phyloP scores from a whole-genome alignment of 2,113 vertebrate genomes.

The Lynx canadensis region DNA sequence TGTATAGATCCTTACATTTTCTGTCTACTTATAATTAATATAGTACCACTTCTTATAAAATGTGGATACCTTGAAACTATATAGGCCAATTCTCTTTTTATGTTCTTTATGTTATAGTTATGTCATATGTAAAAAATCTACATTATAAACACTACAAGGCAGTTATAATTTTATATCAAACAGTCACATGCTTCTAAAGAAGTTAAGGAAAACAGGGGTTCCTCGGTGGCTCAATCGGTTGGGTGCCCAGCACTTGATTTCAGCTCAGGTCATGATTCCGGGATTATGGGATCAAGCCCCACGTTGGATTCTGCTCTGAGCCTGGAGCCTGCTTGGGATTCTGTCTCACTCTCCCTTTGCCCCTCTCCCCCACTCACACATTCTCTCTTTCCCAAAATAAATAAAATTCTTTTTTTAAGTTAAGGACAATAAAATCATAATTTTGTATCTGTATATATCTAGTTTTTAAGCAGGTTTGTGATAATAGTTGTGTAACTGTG shows the following conservation, averaged over 20 bases:
- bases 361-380: no score
- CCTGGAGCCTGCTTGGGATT: no score
- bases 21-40: neutral
- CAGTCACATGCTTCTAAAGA: neutral
- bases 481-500: neutral
- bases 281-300: no score
- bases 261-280: no score
- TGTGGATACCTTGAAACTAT: neutral
- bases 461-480: neutral
- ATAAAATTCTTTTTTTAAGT: no score
- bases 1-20: constrained; percentile 15
- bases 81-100: neutral
- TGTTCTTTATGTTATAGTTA: neutral
- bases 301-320: no score
- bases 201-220: neutral
- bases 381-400: no score
- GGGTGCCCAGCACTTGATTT: no score
- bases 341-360: no score
- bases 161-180: neutral
- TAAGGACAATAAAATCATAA: neutral
- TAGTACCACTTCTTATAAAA: neutral
- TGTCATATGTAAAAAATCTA: neutral
- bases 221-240: no score
- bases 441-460: neutral
- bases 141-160: neutral